These are phyloP conservation scores for Cynodonichthys magdalenae DNA, from an alignment of 2,797 vertebrate genomes.

Conservation along the genomic window DNA sequence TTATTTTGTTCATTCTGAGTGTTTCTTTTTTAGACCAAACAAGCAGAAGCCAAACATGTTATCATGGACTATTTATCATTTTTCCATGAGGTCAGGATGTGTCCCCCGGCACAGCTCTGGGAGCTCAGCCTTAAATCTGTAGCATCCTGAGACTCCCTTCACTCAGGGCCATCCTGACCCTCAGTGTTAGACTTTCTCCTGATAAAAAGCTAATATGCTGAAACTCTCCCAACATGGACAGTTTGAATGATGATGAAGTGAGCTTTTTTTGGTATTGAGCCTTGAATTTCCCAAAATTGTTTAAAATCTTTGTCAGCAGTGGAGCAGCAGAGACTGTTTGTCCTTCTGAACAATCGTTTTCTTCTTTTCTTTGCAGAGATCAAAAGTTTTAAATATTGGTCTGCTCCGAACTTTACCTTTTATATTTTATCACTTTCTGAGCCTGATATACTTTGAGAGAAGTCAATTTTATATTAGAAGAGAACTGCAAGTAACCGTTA, in stretches of 20 bases:
- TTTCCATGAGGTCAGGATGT: conserved; percentile 40
- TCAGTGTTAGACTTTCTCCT: conserved; percentile 27
- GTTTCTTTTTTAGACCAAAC: conserved; percentile 13
- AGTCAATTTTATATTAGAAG: too few species aligned
- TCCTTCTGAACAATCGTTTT: background rate
- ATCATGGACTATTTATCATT: conserved; percentile 41
- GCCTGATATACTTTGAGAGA: too few species aligned
- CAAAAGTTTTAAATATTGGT: too few species aligned
- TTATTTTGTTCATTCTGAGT: conserved; percentile 4
- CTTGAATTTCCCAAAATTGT: background rate
- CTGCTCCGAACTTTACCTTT: too few species aligned
- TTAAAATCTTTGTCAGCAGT: background rate
- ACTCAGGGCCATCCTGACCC: conserved; percentile 57
- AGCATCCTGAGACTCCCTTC: conserved; percentile 14
- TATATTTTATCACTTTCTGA: too few species aligned
- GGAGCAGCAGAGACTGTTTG: background rate
- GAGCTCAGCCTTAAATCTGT: conserved; percentile 47
- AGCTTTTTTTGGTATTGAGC: conserved; percentile 5
- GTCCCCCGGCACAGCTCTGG: conserved; percentile 2
- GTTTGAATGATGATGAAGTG: conserved; percentile 13
- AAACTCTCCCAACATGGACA: conserved; percentile 29
- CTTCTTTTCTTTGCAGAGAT: too few species aligned
- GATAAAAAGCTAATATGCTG: conserved; percentile 59
- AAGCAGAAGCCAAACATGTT: conserved; percentile 19
- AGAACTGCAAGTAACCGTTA: too few species aligned